A percentile compares a stretch with the other conserved stretches of the same genome.
Evolutionary conservation across 2,113 vertebrate species (phyloP).

Genomic region (Gasterosteus nipponicus): DNA sequence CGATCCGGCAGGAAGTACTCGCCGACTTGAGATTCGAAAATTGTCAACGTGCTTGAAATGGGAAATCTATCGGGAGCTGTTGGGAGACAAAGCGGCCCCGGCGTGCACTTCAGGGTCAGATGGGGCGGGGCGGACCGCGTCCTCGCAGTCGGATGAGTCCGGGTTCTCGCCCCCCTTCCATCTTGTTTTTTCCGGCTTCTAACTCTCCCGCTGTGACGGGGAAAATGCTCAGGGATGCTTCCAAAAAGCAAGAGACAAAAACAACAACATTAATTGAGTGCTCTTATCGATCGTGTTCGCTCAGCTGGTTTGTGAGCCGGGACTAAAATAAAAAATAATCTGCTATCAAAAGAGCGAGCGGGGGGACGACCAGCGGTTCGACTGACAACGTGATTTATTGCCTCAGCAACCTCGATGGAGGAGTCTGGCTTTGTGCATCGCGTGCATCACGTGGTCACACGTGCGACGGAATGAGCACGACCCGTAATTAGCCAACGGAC

Average conservation of each 20-base stretch:
- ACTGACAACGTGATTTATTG: slow-evolving; percentile 27
- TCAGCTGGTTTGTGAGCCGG: slow-evolving; percentile 31
- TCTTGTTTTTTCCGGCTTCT: not conserved
- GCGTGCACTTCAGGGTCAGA: not conserved
- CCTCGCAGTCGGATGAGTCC: not conserved
- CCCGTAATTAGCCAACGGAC: not conserved
- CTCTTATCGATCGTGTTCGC: slow-evolving; percentile 35
- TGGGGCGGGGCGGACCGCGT: not conserved
- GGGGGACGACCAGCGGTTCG: slow-evolving; percentile 21
- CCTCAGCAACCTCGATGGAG: slow-evolving; percentile 7
- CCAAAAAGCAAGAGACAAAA: slow-evolving; percentile 16
- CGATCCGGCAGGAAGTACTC: slow-evolving; percentile 5
- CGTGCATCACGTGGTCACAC: no score
- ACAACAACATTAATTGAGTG: not conserved
- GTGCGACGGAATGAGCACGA: not conserved
- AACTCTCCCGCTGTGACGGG: not conserved
- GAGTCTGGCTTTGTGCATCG: not conserved
- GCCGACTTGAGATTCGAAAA: not conserved
- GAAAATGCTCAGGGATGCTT: slow-evolving; percentile 1
- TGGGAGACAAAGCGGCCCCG: not conserved
- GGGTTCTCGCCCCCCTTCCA: not conserved
- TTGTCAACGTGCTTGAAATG: not conserved
- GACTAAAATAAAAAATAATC: slow-evolving; percentile 33
- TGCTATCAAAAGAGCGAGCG: slow-evolving; percentile 18
- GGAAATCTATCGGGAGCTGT: not conserved